phyloP scores from a whole-genome alignment of 2,113 vertebrate genomes.

The Neodon shergylaensis region DNA sequence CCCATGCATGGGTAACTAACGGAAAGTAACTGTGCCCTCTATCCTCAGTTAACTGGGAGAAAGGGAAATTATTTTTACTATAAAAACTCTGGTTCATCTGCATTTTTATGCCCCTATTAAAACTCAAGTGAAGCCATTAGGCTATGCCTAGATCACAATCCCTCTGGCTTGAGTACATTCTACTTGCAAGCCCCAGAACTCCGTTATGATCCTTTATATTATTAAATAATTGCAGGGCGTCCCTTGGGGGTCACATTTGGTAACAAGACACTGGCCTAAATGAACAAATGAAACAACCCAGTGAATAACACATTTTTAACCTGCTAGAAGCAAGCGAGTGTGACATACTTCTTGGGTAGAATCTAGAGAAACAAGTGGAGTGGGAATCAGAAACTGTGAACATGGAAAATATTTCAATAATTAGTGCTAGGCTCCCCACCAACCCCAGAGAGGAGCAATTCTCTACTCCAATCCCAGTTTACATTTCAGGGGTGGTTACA shows the following conservation, averaged over 20 bases:
- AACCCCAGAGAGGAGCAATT: neutral
- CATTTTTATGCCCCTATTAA: conserved; percentile 55
- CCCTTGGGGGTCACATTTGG: conserved; percentile 68
- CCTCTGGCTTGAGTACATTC: conserved; percentile 8
- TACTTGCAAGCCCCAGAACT: conserved; percentile 2
- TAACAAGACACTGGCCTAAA: conserved; percentile 68
- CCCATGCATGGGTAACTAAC: accelerated
- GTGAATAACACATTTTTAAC: conserved; percentile 26
- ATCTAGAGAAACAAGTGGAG: neutral
- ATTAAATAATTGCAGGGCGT: conserved; percentile 65
- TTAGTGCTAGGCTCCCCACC: neutral
- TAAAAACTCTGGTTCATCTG: conserved; percentile 47
- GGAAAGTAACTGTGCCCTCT: neutral
- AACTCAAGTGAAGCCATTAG: conserved; percentile 47
- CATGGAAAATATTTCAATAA: neutral
- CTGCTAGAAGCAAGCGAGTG: neutral
- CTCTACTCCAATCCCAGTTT: neutral
- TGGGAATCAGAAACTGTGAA: neutral
- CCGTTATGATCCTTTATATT: conserved; percentile 51
- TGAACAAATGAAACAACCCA: conserved; percentile 52
- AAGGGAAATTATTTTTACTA: conserved; percentile 44
- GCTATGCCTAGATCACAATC: conserved; percentile 20
- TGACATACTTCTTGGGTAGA: neutral
- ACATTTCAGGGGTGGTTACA: conserved; percentile 39
- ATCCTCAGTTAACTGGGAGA: neutral